A percentile compares a stretch with the other conserved stretches of the same genome.
Conservation (phyloP, 1,140 invertebrate species). For the Saccostrea echinata region DNA sequence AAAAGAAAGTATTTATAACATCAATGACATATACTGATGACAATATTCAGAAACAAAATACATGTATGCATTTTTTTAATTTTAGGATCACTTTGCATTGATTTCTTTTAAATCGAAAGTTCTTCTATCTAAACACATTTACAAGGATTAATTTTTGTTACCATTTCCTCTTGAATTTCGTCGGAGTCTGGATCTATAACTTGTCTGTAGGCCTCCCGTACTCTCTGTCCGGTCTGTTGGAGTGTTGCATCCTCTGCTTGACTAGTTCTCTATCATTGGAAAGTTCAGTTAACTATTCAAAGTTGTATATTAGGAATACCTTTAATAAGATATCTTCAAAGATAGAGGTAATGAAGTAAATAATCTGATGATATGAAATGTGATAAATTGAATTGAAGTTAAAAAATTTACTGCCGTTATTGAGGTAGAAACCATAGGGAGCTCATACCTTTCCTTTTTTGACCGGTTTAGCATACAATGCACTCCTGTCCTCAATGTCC, state of each 20-base stretch:
- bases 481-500: conserved; percentile 44
- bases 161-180: conserved; percentile 58
- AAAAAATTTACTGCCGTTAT: not conserved
- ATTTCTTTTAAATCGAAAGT: no score
- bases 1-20: not conserved
- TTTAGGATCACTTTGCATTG: no score
- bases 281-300: not conserved
- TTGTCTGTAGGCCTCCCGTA: conserved; percentile 68
- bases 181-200: conserved; percentile 60
- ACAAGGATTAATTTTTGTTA: not conserved
- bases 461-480: conserved; percentile 62
- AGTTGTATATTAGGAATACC: not conserved
- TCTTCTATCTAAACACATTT: not conserved
- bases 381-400: not conserved
- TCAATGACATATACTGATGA: not conserved
- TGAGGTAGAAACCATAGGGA: no score
- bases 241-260: conserved; percentile 45
- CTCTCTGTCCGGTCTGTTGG: conserved; percentile 67
- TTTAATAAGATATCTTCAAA: not conserved
- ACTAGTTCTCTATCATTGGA: conserved; percentile 7
- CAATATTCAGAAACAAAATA: no score
- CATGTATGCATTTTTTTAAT: no score
- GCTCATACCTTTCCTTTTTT: conserved; percentile 50
- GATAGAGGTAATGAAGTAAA: not conserved
- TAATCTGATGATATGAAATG: no score